Conservation (phyloP, 2,888 invertebrate species). For the Antitype chi region DNA sequence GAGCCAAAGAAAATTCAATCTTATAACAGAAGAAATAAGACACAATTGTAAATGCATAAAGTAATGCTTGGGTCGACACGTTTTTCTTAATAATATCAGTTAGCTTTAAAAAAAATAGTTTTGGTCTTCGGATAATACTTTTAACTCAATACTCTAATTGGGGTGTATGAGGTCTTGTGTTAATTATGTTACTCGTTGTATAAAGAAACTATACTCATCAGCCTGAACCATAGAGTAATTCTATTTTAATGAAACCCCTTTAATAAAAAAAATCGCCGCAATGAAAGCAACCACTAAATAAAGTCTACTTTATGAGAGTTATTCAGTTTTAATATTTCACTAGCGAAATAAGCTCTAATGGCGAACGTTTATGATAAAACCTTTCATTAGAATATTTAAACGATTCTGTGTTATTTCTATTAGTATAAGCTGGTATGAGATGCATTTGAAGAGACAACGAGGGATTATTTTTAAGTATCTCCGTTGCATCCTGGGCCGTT, state of each 20-base stretch:
- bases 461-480: constrained; percentile 2
- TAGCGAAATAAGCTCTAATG: constrained; percentile 84
- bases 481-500: background rate
- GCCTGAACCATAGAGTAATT: background rate
- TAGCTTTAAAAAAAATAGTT: too few species aligned
- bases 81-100: too few species aligned
- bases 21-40: too few species aligned
- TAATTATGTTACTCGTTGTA: too few species aligned
- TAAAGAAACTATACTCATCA: background rate
- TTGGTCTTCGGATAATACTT: too few species aligned
- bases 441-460: constrained; percentile 17
- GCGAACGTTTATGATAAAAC: constrained; percentile 79
- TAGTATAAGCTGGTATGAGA: constrained; percentile 8
- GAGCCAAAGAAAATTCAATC: too few species aligned
- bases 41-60: too few species aligned
- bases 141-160: too few species aligned
- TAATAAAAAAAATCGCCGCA: constrained; percentile 45
- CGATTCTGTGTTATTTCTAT: constrained; percentile 41
- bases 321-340: constrained; percentile 87
- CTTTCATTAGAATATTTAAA: constrained; percentile 72
- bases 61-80: too few species aligned
- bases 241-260: background rate
- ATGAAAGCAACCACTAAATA: constrained; percentile 74
- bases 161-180: too few species aligned
- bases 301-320: constrained; percentile 85